These are phyloP conservation scores for Formica selysi DNA, from an alignment of 1,140 invertebrate genomes.

Conservation along the genomic window DNA sequence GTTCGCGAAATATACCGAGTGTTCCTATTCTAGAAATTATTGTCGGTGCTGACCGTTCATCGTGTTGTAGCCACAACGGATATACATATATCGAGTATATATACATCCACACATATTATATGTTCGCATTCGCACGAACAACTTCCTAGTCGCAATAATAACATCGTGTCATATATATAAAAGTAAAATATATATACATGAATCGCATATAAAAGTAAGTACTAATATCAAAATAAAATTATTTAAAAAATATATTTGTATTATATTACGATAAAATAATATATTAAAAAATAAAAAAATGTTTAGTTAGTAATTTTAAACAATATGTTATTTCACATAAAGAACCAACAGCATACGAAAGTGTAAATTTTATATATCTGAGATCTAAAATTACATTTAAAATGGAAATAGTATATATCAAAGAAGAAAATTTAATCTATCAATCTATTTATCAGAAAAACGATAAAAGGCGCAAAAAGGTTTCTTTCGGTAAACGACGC, in stretches of 20 bases:
- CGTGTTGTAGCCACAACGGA: constrained; percentile 59
- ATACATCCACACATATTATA: constrained; percentile 58
- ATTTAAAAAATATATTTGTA: neutral
- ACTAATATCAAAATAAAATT: neutral
- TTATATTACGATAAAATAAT: neutral
- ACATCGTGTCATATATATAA: neutral
- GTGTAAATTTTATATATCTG: neutral
- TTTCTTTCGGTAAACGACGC: neutral
- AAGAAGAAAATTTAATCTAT: neutral
- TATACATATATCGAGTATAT: constrained; percentile 55
- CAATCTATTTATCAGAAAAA: neutral
- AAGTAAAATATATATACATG: neutral
- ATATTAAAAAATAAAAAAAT: neutral
- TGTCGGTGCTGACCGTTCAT: constrained; percentile 70
- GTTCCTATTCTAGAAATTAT: constrained; percentile 66
- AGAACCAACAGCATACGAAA: neutral
- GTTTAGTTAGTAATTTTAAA: neutral
- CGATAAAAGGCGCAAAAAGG: neutral
- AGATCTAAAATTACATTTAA: neutral
- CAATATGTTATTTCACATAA: neutral
- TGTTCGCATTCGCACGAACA: neutral
- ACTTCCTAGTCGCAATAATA: neutral
- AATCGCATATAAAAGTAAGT: constrained; percentile 10
- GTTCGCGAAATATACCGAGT: constrained; percentile 68
- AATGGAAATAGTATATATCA: neutral